Conservation (phyloP, 2,113 vertebrate genomes). For the Centrocercus urophasianus region DNA sequence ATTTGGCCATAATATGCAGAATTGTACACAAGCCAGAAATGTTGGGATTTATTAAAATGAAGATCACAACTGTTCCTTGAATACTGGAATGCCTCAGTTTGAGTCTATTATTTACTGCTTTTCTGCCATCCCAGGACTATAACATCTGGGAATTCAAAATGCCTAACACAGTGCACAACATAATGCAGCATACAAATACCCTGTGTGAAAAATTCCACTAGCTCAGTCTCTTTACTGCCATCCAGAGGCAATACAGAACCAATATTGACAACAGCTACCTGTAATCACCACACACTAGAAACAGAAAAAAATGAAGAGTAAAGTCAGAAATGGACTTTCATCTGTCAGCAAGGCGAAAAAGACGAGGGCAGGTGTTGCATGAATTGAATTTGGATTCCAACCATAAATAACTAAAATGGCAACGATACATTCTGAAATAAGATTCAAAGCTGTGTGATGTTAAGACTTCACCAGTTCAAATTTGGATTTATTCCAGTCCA, state of each 20-base stretch:
- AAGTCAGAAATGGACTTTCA: neutral
- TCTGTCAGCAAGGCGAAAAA: neutral
- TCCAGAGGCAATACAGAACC: neutral
- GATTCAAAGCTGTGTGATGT: neutral
- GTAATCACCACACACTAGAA: neutral
- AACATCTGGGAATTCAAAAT: constrained; percentile 71
- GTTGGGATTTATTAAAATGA: constrained; percentile 67
- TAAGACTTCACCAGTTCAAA: neutral
- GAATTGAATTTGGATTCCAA: neutral
- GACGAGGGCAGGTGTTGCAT: neutral
- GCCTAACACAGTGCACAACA: constrained; percentile 2
- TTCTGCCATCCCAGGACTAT: constrained; percentile 58
- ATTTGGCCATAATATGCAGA: constrained; percentile 53
- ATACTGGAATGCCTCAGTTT: constrained; percentile 71
- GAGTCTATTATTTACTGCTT: constrained; percentile 48
- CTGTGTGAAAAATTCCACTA: neutral
- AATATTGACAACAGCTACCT: neutral
- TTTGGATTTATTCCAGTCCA: neutral
- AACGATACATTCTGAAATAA: neutral
- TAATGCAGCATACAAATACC: constrained; percentile 46
- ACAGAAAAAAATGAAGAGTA: neutral
- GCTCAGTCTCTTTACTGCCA: constrained; percentile 34
- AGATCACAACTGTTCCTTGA: constrained; percentile 73
- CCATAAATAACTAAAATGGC: neutral
- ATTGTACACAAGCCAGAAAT: constrained; percentile 52